A percentile compares a stretch with the other conserved stretches of the same genome.
These are phyloP conservation scores for Rhingia rostrata DNA, from an alignment of 2,888 invertebrate species.

Conservation along the genomic window DNA sequence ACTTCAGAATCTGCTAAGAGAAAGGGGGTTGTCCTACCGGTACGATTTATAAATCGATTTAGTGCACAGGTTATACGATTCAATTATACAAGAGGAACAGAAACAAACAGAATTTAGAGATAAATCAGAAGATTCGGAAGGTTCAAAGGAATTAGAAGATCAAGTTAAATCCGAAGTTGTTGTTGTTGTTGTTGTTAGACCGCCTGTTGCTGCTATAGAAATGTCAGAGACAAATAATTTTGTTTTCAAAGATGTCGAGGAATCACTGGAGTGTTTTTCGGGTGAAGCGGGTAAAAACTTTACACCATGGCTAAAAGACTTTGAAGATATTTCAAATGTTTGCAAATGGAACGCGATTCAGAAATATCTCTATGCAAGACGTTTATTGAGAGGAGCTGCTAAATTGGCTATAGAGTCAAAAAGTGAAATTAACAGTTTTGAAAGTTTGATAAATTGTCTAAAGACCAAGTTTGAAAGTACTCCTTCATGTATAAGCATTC, in stretches of 20 bases:
- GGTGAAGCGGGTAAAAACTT: constrained; percentile 45
- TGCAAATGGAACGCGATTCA: constrained; percentile 52
- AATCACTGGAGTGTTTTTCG: constrained; percentile 42
- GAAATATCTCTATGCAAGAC: constrained; percentile 52
- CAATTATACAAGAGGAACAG: constrained; percentile 7
- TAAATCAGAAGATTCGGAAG: background rate
- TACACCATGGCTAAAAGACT: constrained; percentile 25
- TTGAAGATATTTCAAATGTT: constrained; percentile 43
- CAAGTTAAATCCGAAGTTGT: background rate
- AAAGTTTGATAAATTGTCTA: constrained; percentile 29
- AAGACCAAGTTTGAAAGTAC: constrained; percentile 24
- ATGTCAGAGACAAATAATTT: constrained; percentile 47
- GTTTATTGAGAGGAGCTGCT: constrained; percentile 39
- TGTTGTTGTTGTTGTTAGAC: constrained; percentile 28
- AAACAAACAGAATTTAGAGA: background rate
- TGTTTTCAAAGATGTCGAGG: constrained; percentile 51
- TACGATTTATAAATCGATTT: constrained; percentile 7
- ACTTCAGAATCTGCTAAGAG: constrained; percentile 7
- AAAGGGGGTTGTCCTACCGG: background rate
- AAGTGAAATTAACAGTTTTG: constrained; percentile 22
- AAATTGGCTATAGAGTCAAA: constrained; percentile 10
- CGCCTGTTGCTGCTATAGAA: background rate
- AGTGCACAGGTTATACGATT: background rate
- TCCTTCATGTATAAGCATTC: constrained; percentile 39
- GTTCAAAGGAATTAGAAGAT: background rate